phyloP scores from a whole-genome alignment of 1,140 invertebrate genomes.

The Atta cephalotes region DNA sequence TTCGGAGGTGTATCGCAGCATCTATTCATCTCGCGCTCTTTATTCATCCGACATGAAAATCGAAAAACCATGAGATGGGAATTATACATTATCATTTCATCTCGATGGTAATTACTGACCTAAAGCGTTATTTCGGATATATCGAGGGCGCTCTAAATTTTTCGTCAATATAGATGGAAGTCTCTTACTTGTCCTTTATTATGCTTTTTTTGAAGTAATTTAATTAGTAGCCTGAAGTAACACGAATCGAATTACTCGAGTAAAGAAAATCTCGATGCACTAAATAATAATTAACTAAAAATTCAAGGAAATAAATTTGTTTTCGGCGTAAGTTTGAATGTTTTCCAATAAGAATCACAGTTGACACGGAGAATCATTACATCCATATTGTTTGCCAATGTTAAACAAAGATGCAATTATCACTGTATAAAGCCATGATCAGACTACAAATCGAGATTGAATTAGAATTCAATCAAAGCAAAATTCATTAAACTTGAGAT shows the following conservation, averaged over 20 bases:
- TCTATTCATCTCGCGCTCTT: background rate
- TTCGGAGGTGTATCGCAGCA: background rate
- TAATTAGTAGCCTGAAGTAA: background rate
- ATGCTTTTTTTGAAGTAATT: too few relatives aligned
- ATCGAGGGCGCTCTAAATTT: background rate
- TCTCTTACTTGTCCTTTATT: background rate
- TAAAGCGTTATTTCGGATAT: background rate
- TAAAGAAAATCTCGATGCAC: background rate
- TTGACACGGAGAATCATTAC: too few relatives aligned
- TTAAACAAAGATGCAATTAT: too few relatives aligned
- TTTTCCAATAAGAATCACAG: too few relatives aligned
- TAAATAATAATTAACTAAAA: background rate
- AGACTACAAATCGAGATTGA: too few relatives aligned
- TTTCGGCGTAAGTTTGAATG: background rate
- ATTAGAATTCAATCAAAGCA: too few relatives aligned
- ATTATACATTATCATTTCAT: background rate
- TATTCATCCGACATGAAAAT: background rate
- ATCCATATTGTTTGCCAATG: too few relatives aligned
- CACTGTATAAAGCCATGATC: too few relatives aligned
- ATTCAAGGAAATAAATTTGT: background rate
- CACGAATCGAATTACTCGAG: background rate
- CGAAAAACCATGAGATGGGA: background rate
- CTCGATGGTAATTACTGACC: background rate
- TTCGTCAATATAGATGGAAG: background rate
- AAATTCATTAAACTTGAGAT: too few relatives aligned